phyloP scores from a whole-genome alignment of 2,888 invertebrate species.

The Plebejus anna region DNA sequence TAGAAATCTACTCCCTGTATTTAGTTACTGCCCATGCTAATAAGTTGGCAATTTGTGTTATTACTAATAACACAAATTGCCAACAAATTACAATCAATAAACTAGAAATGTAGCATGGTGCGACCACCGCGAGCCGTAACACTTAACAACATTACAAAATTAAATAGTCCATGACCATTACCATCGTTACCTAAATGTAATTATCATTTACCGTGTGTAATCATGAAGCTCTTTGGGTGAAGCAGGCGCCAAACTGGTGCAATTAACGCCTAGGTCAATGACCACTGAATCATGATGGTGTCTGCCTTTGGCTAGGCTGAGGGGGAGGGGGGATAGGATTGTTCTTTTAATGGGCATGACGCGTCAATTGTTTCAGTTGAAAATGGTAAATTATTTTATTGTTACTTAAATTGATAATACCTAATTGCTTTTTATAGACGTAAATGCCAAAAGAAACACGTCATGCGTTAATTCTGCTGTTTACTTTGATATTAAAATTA shows the following conservation, averaged over 20 bases:
- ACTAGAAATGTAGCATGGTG: neutral
- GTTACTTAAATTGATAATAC: neutral
- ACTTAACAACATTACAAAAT: neutral
- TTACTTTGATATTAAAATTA: neutral
- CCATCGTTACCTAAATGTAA: constrained; percentile 18
- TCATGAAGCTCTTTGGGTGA: neutral
- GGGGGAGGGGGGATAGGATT: constrained; percentile 10
- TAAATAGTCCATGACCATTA: neutral
- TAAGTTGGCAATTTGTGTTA: no score
- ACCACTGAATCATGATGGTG: constrained; percentile 22
- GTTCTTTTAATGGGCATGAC: constrained; percentile 24
- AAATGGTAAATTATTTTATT: constrained; percentile 4
- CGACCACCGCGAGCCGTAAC: neutral
- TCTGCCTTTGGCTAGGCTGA: neutral
- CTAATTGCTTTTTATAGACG: neutral
- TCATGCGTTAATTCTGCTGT: neutral
- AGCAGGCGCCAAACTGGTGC: constrained; percentile 17
- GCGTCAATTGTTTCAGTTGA: constrained; percentile 12
- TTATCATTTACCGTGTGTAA: neutral
- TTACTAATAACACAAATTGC: neutral
- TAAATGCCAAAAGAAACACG: neutral
- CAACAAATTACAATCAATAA: constrained; percentile 4
- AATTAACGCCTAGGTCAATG: constrained; percentile 17
- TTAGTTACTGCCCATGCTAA: neutral
- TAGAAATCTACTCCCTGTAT: neutral